Conservation (phyloP, 2,888 invertebrate genomes). For the Drosophila vallismaia region DNA sequence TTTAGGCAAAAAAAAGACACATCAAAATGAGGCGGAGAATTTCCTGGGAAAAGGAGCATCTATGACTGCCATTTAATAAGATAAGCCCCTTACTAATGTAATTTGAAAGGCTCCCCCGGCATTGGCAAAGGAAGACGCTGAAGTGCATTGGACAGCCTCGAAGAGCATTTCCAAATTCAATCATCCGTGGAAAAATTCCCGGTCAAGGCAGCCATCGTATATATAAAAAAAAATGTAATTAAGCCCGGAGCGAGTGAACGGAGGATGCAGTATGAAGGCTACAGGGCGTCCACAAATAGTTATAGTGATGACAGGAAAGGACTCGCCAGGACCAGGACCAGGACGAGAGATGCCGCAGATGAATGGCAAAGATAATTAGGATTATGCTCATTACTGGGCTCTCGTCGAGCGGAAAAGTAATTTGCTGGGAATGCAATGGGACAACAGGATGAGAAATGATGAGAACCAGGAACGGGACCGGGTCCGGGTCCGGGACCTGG, state of each 20-base stretch:
- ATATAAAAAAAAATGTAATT: conserved; percentile 57
- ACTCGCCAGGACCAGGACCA: not conserved
- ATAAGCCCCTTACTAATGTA: conserved; percentile 61
- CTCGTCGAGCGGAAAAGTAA: conserved; percentile 59
- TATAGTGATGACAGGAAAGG: conserved; percentile 1
- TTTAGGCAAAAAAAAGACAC: not conserved
- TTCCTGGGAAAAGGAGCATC: conserved; percentile 6
- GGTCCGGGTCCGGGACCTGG: too few relatives aligned
- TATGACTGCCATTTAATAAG: conserved; percentile 60
- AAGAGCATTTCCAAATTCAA: conserved; percentile 68
- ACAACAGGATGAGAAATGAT: conserved; percentile 9
- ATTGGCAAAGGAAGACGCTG: conserved; percentile 3
- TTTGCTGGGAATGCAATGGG: conserved; percentile 49
- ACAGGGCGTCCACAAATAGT: conserved; percentile 1
- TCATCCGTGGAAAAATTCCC: conserved; percentile 58
- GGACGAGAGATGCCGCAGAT: not conserved
- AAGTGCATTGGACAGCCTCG: conserved; percentile 35
- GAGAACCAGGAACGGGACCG: not conserved
- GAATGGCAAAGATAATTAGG: conserved; percentile 52
- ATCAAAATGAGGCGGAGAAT: too few relatives aligned
- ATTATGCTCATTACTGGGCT: conserved; percentile 54
- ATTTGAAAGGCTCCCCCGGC: conserved; percentile 48
- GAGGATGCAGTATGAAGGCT: conserved; percentile 8
- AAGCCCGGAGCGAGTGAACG: conserved; percentile 26
- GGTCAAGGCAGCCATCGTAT: not conserved